A percentile compares a stretch with the other conserved stretches of the same genome.
phyloP scores from a whole-genome alignment of 2,888 invertebrate genomes.

The Melanargia galathea region DNA sequence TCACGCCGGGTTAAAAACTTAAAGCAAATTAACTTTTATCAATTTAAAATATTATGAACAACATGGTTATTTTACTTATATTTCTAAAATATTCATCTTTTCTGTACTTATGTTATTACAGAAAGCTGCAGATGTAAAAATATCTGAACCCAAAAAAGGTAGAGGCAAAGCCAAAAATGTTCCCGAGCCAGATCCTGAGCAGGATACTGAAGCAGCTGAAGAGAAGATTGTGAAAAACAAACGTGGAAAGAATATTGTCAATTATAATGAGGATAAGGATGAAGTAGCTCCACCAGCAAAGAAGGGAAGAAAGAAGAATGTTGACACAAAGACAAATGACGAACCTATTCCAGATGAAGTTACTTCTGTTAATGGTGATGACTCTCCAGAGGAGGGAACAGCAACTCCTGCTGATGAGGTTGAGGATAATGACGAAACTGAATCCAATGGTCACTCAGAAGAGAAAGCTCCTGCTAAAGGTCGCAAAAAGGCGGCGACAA shows the following conservation, averaged over 20 bases:
- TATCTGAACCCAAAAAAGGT: slow-evolving; percentile 64
- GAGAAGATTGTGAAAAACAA: slow-evolving; percentile 51
- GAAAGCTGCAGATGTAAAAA: slow-evolving; percentile 68
- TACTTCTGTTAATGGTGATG: slow-evolving; percentile 52
- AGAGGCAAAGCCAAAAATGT: slow-evolving; percentile 65
- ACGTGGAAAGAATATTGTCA: slow-evolving; percentile 60
- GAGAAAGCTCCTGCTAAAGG: slow-evolving; percentile 52
- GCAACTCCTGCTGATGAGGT: slow-evolving; percentile 49
- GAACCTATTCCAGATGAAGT: slow-evolving; percentile 53
- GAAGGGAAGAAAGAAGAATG: slow-evolving; percentile 65
- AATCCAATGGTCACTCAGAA: slow-evolving; percentile 58
- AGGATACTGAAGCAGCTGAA: slow-evolving; percentile 50
- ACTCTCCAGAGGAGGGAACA: slow-evolving; percentile 56
- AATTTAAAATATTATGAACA: neutral
- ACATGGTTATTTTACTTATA: too few species aligned
- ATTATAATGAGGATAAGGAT: slow-evolving; percentile 50
- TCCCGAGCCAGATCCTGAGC: slow-evolving; percentile 45
- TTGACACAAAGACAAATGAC: slow-evolving; percentile 38
- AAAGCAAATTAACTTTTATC: too few species aligned
- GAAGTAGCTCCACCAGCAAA: slow-evolving; percentile 60
- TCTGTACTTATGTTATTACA: slow-evolving; percentile 48
- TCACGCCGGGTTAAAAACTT: too few species aligned
- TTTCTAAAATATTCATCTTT: neutral
- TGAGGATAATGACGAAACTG: slow-evolving; percentile 53
- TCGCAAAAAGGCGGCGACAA: slow-evolving; percentile 59